These are phyloP conservation scores for Adineta ricciae DNA, from an alignment of 2,888 invertebrate genomes.

Conservation along the genomic window DNA sequence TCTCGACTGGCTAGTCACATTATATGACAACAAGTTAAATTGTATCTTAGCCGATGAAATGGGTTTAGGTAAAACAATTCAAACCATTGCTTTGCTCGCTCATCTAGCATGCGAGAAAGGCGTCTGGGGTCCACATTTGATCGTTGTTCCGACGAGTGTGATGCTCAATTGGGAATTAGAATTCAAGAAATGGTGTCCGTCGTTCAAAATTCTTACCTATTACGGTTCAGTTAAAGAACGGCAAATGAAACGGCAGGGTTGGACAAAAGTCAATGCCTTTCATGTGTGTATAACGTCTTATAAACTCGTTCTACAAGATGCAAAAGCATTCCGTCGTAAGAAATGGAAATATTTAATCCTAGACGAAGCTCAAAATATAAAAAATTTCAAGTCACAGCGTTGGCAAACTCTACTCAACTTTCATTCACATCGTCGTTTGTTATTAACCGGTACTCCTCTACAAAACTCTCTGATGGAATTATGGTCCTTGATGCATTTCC, in stretches of 20 bases:
- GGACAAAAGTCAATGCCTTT: slow-evolving; percentile 97
- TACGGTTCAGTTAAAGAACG: slow-evolving; percentile 92
- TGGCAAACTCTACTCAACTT: slow-evolving; percentile 94
- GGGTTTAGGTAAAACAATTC: slow-evolving; percentile 84
- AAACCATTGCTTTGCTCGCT: slow-evolving; percentile 83
- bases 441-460: slow-evolving; percentile 80
- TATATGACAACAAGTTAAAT: slow-evolving; percentile 85
- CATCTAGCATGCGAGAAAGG: slow-evolving; percentile 79
- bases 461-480: slow-evolving; percentile 92
- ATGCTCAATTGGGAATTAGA: slow-evolving; percentile 99
- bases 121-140: slow-evolving; percentile 90
- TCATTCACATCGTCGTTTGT: slow-evolving; percentile 74
- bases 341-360: slow-evolving; percentile 95
- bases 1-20: slow-evolving; percentile 87
- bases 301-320: slow-evolving; percentile 93
- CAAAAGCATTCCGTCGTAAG: slow-evolving; percentile 87
- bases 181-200: slow-evolving; percentile 98
- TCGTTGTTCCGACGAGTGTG: slow-evolving; percentile 95
- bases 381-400: slow-evolving; percentile 95
- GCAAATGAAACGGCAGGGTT: slow-evolving; percentile 59
- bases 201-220: slow-evolving; percentile 94
- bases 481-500: slow-evolving; percentile 94
- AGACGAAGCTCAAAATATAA: slow-evolving; percentile 95
- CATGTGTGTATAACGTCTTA: slow-evolving; percentile 90
- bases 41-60: slow-evolving; percentile 93